These are phyloP conservation scores for Phrynocephalus guinanensis DNA, from an alignment of 2,797 vertebrate species.

Conservation along the genomic window DNA sequence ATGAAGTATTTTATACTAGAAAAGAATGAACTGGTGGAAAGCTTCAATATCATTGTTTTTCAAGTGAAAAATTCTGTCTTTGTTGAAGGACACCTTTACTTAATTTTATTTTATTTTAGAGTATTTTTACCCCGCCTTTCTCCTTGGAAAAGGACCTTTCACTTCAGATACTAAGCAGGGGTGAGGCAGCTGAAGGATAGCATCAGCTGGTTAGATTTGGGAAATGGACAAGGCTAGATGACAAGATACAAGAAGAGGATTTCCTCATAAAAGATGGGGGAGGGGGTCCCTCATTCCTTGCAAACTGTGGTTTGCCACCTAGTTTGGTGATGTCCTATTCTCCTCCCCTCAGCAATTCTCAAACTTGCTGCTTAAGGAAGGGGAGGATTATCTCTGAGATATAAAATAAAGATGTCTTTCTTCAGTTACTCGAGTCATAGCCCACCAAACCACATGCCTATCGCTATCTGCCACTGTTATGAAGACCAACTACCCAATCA, in stretches of 20 bases:
- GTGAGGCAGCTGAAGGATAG: background rate
- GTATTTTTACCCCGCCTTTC: too few relatives aligned
- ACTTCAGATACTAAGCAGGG: too few relatives aligned
- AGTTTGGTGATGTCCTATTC: background rate
- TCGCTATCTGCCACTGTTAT: background rate
- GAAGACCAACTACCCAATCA: background rate
- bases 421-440: background rate
- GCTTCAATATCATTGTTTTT: background rate
- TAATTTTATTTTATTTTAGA: too few relatives aligned
- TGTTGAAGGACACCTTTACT: background rate
- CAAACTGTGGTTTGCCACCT: too few relatives aligned
- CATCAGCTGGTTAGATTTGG: too few relatives aligned
- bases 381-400: background rate
- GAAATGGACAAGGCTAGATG: background rate
- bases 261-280: too few relatives aligned
- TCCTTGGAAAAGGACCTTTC: too few relatives aligned
- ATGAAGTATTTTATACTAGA: background rate
- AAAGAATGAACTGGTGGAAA: background rate
- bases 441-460: background rate
- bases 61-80: background rate
- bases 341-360: background rate
- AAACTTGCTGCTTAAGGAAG: too few relatives aligned
- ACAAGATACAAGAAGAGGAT: too few relatives aligned
- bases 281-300: too few relatives aligned
- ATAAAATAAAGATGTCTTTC: background rate